Evolutionary conservation across 1,140 invertebrate genomes (phyloP).

Genomic region (Ceratina japonica): DNA sequence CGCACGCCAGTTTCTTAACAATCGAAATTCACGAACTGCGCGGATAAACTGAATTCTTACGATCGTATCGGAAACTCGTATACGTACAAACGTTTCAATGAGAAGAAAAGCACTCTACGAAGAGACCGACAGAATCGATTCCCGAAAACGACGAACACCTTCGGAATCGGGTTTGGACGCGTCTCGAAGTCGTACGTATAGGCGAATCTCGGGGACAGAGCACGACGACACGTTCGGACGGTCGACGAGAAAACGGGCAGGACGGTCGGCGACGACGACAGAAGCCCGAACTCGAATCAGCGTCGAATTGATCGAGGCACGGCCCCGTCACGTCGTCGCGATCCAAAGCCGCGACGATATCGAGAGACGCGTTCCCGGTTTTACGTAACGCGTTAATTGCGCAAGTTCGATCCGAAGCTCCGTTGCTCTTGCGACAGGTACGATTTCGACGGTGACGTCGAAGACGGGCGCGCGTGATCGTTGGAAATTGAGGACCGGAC

Average conservation of each 20-base stretch:
- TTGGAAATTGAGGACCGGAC: not conserved
- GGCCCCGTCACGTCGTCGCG: not conserved
- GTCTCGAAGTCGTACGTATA: no score
- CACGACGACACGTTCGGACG: no score
- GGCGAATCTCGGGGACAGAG: no score
- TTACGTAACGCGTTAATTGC: slow-evolving; percentile 40
- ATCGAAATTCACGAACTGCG: no score
- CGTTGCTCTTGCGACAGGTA: slow-evolving; percentile 6
- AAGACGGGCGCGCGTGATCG: not conserved
- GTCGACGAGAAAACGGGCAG: no score
- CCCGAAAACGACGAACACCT: no score
- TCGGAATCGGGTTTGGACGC: no score
- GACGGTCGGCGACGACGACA: not conserved
- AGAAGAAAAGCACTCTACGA: no score
- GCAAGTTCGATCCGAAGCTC: slow-evolving; percentile 16
- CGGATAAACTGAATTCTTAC: no score
- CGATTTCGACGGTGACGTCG: not conserved
- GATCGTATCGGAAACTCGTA: no score
- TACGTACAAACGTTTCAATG: no score
- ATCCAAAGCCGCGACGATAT: not conserved
- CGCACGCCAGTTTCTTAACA: not conserved
- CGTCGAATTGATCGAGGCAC: slow-evolving; percentile 10
- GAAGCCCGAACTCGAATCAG: not conserved
- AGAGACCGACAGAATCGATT: no score
- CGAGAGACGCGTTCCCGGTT: not conserved